phyloP scores from a whole-genome alignment of 2,888 invertebrate species.

The Philaethria dido region DNA sequence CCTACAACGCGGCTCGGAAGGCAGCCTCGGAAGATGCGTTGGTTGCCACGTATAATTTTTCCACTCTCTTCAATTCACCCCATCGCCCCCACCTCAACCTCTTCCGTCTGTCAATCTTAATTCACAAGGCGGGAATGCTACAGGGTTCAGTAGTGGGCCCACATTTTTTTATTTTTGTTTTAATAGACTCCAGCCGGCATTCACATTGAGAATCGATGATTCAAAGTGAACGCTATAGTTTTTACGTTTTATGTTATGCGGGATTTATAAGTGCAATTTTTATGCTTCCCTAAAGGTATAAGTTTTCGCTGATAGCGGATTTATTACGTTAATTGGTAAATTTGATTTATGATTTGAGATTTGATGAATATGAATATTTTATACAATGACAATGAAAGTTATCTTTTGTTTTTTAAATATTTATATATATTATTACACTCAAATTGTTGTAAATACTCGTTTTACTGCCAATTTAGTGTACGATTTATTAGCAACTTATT shows the following conservation, averaged over 20 bases:
- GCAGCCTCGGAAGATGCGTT: slow-evolving; percentile 79
- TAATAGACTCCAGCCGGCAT: slow-evolving; percentile 64
- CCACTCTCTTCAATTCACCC: slow-evolving; percentile 77
- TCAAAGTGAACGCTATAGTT: slow-evolving; percentile 52
- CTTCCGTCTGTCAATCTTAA: slow-evolving; percentile 83
- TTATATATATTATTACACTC: too few species aligned
- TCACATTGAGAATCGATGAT: slow-evolving; percentile 70
- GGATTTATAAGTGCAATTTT: slow-evolving; percentile 44
- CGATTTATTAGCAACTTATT: too few species aligned
- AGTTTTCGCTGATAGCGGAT: slow-evolving; percentile 43
- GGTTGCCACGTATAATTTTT: slow-evolving; percentile 82
- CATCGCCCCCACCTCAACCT: slow-evolving; percentile 69
- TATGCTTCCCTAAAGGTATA: slow-evolving; percentile 30
- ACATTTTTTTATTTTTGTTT: slow-evolving; percentile 69
- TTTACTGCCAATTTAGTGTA: too few species aligned
- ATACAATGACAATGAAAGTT: background rate
- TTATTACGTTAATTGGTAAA: slow-evolving; percentile 44
- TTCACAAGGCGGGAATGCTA: slow-evolving; percentile 74
- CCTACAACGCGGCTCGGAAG: slow-evolving; percentile 60
- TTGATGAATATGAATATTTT: slow-evolving; percentile 21
- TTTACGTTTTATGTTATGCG: slow-evolving; percentile 47
- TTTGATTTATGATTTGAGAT: slow-evolving; percentile 41
- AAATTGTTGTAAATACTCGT: too few species aligned
- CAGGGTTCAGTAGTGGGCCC: slow-evolving; percentile 70
- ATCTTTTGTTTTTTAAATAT: too few species aligned